Conservation (phyloP, 2,113 vertebrate species). For the Promerops cafer region DNA sequence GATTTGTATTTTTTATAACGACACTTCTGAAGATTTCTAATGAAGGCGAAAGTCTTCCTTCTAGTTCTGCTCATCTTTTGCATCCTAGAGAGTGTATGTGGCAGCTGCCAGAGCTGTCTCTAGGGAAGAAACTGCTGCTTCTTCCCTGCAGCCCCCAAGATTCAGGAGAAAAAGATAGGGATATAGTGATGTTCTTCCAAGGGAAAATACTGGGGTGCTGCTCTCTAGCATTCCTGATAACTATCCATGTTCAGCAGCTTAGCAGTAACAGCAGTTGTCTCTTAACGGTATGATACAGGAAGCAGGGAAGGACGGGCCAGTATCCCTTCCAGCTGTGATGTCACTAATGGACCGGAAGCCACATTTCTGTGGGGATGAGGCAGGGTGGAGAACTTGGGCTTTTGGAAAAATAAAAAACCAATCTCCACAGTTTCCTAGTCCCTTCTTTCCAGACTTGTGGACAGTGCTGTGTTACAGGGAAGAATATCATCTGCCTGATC, state of each 20-base stretch:
- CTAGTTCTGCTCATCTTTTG: neutral
- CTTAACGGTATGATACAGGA: neutral
- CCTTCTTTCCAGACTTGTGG: neutral
- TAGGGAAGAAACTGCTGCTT: neutral
- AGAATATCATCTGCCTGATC: neutral
- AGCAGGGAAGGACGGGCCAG: neutral
- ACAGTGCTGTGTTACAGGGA: neutral
- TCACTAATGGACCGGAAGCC: neutral
- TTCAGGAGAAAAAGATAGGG: neutral
- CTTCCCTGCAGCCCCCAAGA: neutral
- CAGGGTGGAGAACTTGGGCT: neutral
- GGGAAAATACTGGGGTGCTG: neutral
- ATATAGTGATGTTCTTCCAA: neutral
- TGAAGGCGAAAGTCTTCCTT: neutral
- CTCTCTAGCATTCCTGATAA: neutral
- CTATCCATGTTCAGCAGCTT: neutral
- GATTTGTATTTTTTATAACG: neutral
- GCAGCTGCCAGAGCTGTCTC: neutral
- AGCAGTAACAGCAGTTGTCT: neutral
- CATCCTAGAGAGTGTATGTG: neutral
- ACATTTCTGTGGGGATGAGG: neutral
- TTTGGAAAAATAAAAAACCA: neutral
- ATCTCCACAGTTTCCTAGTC: neutral
- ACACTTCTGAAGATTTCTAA: neutral
- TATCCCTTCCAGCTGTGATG: neutral